Evolutionary conservation across 2,797 vertebrate species (phyloP).

Genomic region (Megalops cyprinoides): DNA sequence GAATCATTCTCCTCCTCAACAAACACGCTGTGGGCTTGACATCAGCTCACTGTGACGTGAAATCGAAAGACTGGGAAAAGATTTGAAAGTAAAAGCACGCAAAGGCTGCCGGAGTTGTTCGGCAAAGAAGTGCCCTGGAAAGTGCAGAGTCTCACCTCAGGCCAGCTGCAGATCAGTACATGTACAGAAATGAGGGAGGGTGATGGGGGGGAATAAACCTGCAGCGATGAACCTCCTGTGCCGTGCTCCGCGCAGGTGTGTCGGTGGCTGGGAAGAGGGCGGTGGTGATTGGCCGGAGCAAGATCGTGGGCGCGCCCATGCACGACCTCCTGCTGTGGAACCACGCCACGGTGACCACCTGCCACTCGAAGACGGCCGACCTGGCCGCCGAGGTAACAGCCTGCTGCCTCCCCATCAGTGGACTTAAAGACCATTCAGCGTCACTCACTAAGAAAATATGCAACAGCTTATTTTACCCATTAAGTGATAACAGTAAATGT

Average conservation of each 20-base stretch:
- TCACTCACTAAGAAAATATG: too few relatives aligned
- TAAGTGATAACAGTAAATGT: too few relatives aligned
- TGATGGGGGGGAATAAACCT: too few relatives aligned
- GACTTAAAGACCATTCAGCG: too few relatives aligned
- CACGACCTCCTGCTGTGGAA: slow-evolving; percentile 94
- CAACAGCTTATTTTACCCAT: too few relatives aligned
- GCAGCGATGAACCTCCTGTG: not conserved
- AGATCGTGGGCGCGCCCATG: slow-evolving; percentile 98
- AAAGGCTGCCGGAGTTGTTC: not conserved
- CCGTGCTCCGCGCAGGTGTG: slow-evolving; percentile 71
- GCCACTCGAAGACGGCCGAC: slow-evolving; percentile 90
- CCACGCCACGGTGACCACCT: slow-evolving; percentile 94
- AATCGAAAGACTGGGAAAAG: too few relatives aligned
- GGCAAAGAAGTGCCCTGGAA: not conserved
- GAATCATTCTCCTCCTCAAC: not conserved
- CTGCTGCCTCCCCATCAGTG: not conserved
- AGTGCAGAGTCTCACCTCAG: too few relatives aligned
- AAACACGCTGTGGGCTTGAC: not conserved
- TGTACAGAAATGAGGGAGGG: too few relatives aligned
- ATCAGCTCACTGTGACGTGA: not conserved
- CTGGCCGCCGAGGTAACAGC: slow-evolving; percentile 83
- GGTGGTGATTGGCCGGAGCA: slow-evolving; percentile 94
- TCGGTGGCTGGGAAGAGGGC: slow-evolving; percentile 88
- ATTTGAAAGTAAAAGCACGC: not conserved
- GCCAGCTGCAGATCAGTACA: too few relatives aligned